Evolutionary conservation across 2,888 invertebrate genomes (phyloP), one percentile per base, ranked within the genome.

Genomic region (Tiphia femorata): DNA sequence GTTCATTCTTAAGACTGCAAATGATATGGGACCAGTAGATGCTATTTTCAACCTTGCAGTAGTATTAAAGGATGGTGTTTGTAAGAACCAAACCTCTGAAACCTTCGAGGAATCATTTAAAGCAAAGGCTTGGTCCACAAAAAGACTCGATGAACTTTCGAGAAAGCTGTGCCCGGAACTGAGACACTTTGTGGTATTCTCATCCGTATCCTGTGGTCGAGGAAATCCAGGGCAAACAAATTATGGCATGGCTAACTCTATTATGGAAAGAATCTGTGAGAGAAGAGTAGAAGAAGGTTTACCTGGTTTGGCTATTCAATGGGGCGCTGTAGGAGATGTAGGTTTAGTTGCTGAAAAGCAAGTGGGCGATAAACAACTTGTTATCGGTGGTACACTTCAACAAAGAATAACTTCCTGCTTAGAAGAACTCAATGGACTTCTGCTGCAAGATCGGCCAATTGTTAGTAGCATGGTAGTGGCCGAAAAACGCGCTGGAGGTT

Each of bases 391-490:
- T 8, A 96, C 95, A 0, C 84, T 95, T 1, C 95, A 94, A 58
- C 97, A 97, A 81, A 88, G 91, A 67, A 93, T 97, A 73, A 87
- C 89, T 0, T 95, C 94, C 0, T 96, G 96, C 77, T 85, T 97
- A 10, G 85, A 89, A 2, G 88, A 91, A 1, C 83, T 97, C 21
- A 92, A 93, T 76, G 86, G 85, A 30, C 88, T 98, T 83, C 84
- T 98, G 50, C 90, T 91, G 59, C 80, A 77, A 4, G 76, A 84
- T 2, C 82, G 86, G 0, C 84, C 93, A 0, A 86, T 95, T 14
- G 93, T 95, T 0, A 87, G 91, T 0, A 93, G 93, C 64, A 94
- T 95, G 85, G 93, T 97, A 0, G 92, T 95, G 0, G 96, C 96
- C 0, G 93, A 95, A 78, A 95, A 94, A 84, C 87, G 88, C 64